Conservation (phyloP, 2,888 invertebrate genomes). For the Drosophila birchii region DNA sequence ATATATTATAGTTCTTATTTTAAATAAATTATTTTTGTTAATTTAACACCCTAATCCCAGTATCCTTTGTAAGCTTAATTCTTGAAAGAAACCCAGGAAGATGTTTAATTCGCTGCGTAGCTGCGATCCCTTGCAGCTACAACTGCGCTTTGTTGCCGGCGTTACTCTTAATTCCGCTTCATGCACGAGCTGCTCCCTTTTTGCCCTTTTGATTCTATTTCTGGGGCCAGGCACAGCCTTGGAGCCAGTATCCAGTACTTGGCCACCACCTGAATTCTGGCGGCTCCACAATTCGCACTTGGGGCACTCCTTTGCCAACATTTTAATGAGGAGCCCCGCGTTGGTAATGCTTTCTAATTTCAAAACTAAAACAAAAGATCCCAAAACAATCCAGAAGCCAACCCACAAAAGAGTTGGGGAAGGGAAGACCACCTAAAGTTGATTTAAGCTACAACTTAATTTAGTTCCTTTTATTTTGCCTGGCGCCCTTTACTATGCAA, state of each 20-base stretch:
- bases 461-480: constrained; percentile 31
- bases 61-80: not conserved
- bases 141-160: constrained; percentile 30
- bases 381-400: constrained; percentile 12
- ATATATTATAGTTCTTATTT: fast-evolving
- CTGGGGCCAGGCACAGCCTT: constrained; percentile 5
- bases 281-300: constrained; percentile 1
- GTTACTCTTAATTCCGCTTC: constrained; percentile 36
- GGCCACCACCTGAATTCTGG: constrained; percentile 2
- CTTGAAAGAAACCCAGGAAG: not conserved
- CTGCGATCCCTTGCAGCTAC: constrained; percentile 21
- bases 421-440: constrained; percentile 7
- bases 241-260: not conserved
- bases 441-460: constrained; percentile 28
- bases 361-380: constrained; percentile 37
- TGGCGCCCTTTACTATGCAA: constrained; percentile 47
- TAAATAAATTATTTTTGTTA: too few relatives aligned
- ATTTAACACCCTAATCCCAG: not conserved
- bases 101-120: constrained; percentile 30
- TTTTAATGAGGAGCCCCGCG: constrained; percentile 64
- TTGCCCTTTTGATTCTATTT: constrained; percentile 41
- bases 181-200: constrained; percentile 19
- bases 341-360: constrained; percentile 49
- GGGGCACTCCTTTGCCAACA: constrained; percentile 24
- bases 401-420: constrained; percentile 1